Evolutionary conservation across 2,113 vertebrate genomes (phyloP).

Genomic region (Andinoacara biseriatus): DNA sequence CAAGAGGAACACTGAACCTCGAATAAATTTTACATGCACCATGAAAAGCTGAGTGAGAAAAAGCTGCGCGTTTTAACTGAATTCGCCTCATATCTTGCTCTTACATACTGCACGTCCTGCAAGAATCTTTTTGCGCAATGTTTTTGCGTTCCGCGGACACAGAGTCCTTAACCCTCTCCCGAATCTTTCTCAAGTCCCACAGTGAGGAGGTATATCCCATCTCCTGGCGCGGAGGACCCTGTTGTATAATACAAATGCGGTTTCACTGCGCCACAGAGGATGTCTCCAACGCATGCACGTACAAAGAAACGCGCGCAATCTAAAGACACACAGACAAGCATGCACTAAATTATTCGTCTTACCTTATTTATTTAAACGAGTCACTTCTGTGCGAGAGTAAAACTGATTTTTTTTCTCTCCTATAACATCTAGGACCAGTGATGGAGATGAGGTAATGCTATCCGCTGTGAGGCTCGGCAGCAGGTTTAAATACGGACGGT

Average conservation of each 20-base stretch:
- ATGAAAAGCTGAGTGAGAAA: neutral
- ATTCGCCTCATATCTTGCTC: neutral
- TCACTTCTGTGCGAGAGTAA: neutral
- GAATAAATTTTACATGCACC: neutral
- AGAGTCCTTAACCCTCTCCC: neutral
- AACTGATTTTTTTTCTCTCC: neutral
- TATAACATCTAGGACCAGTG: slow-evolving; percentile 3
- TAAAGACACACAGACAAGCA: neutral
- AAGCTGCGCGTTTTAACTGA: neutral
- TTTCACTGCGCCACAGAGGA: slow-evolving; percentile 50
- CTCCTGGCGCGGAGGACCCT: slow-evolving; percentile 18
- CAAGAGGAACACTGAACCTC: neutral
- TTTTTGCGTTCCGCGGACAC: neutral
- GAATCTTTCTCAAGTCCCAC: neutral
- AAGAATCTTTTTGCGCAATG: neutral
- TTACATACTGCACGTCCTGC: neutral
- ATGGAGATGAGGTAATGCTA: neutral
- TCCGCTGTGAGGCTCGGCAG: neutral
- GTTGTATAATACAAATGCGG: slow-evolving; percentile 60
- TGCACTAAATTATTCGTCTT: neutral
- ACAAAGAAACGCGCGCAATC: neutral
- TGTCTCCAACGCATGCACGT: slow-evolving; percentile 10
- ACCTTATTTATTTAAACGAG: slow-evolving; percentile 47
- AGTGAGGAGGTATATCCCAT: slow-evolving; percentile 41
- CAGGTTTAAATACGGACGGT: neutral